Conservation (phyloP, 2,888 invertebrate species). For the Acanthoscelides obtectus region DNA sequence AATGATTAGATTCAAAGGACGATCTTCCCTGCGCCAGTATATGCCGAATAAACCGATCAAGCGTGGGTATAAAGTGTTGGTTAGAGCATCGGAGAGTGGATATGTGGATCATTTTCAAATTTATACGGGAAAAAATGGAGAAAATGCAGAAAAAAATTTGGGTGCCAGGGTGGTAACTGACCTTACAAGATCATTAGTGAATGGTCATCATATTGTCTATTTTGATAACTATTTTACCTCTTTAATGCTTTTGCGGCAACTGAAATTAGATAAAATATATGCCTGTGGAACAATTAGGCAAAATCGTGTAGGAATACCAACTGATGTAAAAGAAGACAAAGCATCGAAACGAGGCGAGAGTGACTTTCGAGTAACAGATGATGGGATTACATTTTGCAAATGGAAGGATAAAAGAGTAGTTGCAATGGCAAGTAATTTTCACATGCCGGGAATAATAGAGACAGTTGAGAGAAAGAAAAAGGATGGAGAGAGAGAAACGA, state of each 20-base stretch:
- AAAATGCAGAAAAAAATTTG: constrained; percentile 5
- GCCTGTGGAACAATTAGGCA: constrained; percentile 9
- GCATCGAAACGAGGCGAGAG: not conserved
- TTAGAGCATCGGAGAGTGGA: constrained; percentile 8
- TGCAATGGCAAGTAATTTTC: constrained; percentile 29
- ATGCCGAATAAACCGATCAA: constrained; percentile 15
- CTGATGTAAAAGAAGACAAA: not conserved
- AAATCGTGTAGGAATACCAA: constrained; percentile 16
- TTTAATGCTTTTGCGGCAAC: constrained; percentile 20
- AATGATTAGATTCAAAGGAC: constrained; percentile 16
- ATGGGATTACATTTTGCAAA: constrained; percentile 23
- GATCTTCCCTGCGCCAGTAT: constrained; percentile 11
- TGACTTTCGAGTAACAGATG: constrained; percentile 15
- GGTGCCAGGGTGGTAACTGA: constrained; percentile 25
- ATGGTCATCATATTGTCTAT: constrained; percentile 21
- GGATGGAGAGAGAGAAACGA: too few species aligned
- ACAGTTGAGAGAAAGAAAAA: constrained; percentile 8
- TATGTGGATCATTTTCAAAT: constrained; percentile 5
- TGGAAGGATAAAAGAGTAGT: constrained; percentile 32
- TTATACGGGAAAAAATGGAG: constrained; percentile 9
- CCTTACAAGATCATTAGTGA: constrained; percentile 21
- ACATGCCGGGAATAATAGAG: constrained; percentile 21
- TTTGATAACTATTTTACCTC: constrained; percentile 32
- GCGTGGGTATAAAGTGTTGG: constrained; percentile 11
- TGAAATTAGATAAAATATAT: constrained; percentile 11